phyloP scores from a whole-genome alignment of 2,797 vertebrate species.

The Nyctalus aviator region DNA sequence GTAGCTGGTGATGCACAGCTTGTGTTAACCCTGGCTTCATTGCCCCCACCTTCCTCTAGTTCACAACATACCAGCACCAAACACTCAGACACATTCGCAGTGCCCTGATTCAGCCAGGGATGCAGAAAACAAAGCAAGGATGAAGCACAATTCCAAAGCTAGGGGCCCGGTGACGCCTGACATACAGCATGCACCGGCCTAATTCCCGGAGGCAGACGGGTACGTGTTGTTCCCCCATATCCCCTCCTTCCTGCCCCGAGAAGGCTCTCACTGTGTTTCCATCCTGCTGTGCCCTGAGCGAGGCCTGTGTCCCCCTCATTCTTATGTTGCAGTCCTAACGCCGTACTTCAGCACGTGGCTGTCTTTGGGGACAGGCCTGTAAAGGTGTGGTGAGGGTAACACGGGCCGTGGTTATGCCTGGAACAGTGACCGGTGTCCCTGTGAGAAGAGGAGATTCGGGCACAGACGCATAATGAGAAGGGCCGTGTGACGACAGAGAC shows the following conservation, averaged over 20 bases:
- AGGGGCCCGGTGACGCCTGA: neutral
- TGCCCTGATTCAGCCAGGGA: neutral
- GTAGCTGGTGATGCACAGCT: too few relatives aligned
- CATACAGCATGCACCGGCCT: too few relatives aligned
- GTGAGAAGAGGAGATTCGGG: neutral
- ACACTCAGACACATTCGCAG: too few relatives aligned
- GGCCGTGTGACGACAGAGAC: neutral
- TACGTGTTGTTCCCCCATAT: accelerated
- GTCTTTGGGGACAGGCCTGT: neutral
- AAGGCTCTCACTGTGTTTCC: neutral
- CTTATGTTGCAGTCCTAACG: neutral
- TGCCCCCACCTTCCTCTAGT: neutral
- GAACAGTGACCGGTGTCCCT: neutral
- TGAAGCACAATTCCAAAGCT: neutral
- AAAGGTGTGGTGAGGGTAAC: neutral
- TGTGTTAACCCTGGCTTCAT: neutral
- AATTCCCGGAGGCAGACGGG: accelerated
- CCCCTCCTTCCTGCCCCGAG: neutral
- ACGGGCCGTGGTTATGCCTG: neutral
- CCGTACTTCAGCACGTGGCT: neutral
- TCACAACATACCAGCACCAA: neutral
- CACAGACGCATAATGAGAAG: neutral
- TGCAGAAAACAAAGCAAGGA: neutral
- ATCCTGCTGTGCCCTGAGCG: neutral
- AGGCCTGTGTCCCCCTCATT: neutral